Evolutionary conservation across 2,888 invertebrate genomes (phyloP), one percentile per base, ranked within the genome.

Genomic region (Microplitis deprimator): DNA sequence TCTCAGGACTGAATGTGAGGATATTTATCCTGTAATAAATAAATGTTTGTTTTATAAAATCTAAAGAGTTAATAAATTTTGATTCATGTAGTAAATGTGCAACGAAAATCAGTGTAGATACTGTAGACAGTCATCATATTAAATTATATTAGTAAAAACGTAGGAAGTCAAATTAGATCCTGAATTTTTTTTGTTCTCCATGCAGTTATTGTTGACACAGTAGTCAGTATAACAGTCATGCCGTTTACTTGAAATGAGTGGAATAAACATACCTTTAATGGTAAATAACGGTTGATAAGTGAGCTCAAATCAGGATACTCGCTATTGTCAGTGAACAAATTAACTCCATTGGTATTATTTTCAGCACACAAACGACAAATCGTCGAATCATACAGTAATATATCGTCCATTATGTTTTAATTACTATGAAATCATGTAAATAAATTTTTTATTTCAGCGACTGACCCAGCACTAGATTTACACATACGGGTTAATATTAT

Each of bases 281-380:
- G 95, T 85, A 95, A 91, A 91, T 94, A 95, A 79, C 92, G 92
- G 90, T 95, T 95, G 80, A 95, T 92, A 86, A 94, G 90, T 81
- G 91, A 91, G 89, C 92, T 91, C 88, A 95, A 91, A 91, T 92
- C 92, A 83, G 91, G 91, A 82, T 92, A 84, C 20, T 83, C 82
- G 7, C 70, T 72, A 13, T 84, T 82, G 80, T 85, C 83, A 38
- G 91, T 89, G 91, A 93, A 95, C 88, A 95, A 90, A 86, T 92
- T 90, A 82, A 93, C 93, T 87, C 94, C 94, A 87, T 93, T 93
- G 83, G 92, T 91, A 90, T 94, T 94, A 91, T 94, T 92, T 91
- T 93, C 93, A 20, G 93, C 94, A 91, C 95, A 95, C 89, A 95
- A 92, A 90, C 95, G 92, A 91, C 95, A 95, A 91, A 94, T 92